phyloP scores from a whole-genome alignment of 2,797 vertebrate genomes.

The Ciconia nigra region DNA sequence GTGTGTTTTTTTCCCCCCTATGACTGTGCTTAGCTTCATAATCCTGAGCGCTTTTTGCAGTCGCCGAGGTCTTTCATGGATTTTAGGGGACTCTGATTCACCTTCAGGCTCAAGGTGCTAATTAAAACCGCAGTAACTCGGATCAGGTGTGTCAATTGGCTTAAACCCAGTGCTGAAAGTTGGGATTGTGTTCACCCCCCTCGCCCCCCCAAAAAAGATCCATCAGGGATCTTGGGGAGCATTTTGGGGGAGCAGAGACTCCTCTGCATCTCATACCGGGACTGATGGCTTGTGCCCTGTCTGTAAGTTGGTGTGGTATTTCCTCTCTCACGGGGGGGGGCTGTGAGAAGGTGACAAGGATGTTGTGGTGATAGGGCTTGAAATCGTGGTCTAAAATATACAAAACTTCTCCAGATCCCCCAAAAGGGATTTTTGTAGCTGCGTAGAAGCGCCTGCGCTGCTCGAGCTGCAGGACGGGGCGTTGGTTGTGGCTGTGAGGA shows the following conservation, averaged over 20 bases:
- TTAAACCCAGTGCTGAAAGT: background rate
- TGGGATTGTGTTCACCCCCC: background rate
- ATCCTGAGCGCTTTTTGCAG: background rate
- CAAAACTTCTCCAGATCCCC: background rate
- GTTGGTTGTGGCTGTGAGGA: background rate
- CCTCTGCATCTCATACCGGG: no score
- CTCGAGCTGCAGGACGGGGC: accelerated
- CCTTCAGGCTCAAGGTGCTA: background rate
- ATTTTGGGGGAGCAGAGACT: background rate
- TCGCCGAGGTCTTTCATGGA: background rate
- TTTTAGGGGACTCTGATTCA: background rate
- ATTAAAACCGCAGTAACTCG: background rate
- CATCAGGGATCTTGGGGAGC: background rate
- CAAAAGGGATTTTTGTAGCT: background rate
- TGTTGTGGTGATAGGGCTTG: background rate
- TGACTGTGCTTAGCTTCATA: background rate
- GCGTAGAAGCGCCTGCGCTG: accelerated
- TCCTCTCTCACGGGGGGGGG: accelerated
- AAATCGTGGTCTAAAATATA: accelerated
- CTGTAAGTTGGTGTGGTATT: background rate
- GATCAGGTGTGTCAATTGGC: background rate
- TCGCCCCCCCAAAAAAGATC: no score
- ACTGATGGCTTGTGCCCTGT: background rate
- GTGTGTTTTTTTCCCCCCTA: no score
- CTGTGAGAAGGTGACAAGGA: background rate